Evolutionary conservation across 2,113 vertebrate genomes (phyloP), one percentile per base, ranked within the genome.

Genomic region (Mustela lutreola): DNA sequence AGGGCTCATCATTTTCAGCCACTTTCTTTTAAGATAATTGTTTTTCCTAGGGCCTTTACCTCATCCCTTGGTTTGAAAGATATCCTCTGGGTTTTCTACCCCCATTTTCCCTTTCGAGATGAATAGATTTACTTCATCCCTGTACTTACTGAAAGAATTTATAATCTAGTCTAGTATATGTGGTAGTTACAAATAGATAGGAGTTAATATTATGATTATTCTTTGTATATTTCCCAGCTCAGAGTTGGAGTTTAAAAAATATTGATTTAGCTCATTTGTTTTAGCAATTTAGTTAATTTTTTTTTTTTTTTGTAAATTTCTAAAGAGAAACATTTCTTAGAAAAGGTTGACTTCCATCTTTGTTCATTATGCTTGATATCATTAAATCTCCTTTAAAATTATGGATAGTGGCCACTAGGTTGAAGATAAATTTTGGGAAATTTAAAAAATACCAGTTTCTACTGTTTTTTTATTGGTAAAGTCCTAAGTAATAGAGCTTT

Each of bases 261-360:
- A 58, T 12, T 83, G 39, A 87, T 91, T 93, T 19, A 89, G 9
- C 91, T 76, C 90, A 92, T 75, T 90, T 83, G 33, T 84, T 33
- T 83, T 94, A 83, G 36, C 15, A 56, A 87, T 91, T 93, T 15
- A 89, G 5, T 94, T 76, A 92, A 92, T 75, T 39, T 89, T 79
- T 91, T 39, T 90, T 83, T 92, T 79, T 91, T 83, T 89, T 9
- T 1, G 80, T 71, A 84, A 39, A 50, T 76, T 93, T 85, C 15
- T 63, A 88, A 89, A 92, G 89, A 90, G 50, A 94, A 89, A 94
- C 15, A 75, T 95, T 16, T 95, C 36, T 96, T 50, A 70, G 73
- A 5, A 79, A 93, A 78, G 65, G 80, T 24, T 63, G 48, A 71
- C n/a, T 88, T 95, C 36, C 70, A 71, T 82, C 14, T 97, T 15